Base-by-base conservation (phyloP, 2,888 invertebrate species). In the Habrosyne pyritoides region DNA sequence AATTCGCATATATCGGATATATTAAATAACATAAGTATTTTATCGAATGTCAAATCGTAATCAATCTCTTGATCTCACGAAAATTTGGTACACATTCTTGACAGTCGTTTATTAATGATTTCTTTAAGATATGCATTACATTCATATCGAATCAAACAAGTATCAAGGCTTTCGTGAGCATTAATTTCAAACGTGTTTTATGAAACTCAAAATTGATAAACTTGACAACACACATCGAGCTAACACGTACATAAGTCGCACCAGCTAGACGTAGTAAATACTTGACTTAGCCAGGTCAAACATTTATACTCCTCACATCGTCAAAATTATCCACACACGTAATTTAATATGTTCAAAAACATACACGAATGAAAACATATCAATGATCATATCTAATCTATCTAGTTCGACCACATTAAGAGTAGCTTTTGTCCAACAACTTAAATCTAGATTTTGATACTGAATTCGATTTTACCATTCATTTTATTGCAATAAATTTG, bases 1-100 rank as follows among this genome's bases (percentile, higher is more conserved):
- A 21, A 24, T 12, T 36, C 10, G 14, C 30, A 6, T 49, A 54
- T n/a, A 21, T 54, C 49, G 49, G 21, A 21, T 36, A 36, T 22
- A 28, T 28, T 49, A 26, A 26, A 28, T 28, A 5, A 26, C 4
- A 24, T 14, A 24, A n/a, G 48, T 26, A 24, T 48, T 24, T 22
- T 14, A 24, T 48, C 48, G n/a, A 42, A 36, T 5, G 42, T 18
- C 42, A 42, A n/a, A n/a, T n/a, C 33, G n/a, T 33, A 33, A 33
- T 33, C n/a, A 42, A 42, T 18, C 42, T 18, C 12, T 8, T 42
- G 8, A 42, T 42, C n/a, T 42, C 18, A 42, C 42, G 24, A 24
- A 24, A 24, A 24, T 24, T 24, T 7, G 24, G 24, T 24, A 24
- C 24, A 24, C 7, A 24, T 24, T 24, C 24, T 18, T n/a, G 2